Conservation (phyloP, 2,797 vertebrate species). For the Chaetophractus vellerosus region DNA sequence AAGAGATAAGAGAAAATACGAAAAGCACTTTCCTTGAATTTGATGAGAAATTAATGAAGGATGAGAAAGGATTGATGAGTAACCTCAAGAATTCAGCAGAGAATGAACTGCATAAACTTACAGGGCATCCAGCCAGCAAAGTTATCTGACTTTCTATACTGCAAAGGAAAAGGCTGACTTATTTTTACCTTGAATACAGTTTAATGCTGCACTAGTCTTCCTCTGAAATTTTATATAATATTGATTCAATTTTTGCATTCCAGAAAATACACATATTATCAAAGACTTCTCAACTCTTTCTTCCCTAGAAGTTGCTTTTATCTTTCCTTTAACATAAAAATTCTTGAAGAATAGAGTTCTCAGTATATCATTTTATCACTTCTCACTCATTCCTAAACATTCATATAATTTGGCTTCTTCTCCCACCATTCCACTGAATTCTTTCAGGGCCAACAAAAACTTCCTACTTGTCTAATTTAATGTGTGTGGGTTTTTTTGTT, state of each 20-base stretch:
- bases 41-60: neutral
- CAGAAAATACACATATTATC: neutral
- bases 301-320: neutral
- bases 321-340: neutral
- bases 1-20: neutral
- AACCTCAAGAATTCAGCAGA: neutral
- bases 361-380: neutral
- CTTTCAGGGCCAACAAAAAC: neutral
- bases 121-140: neutral
- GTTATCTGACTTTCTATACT: neutral
- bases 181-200: neutral
- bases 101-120: neutral
- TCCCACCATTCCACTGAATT: neutral
- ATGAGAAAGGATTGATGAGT: neutral
- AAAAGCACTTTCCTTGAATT: neutral
- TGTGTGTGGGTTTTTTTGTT: too few species aligned
- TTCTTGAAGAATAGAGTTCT: neutral
- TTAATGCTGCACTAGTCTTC: neutral
- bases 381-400: neutral
- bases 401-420: slow-evolving; percentile 10
- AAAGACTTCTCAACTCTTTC: neutral
- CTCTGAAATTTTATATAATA: neutral
- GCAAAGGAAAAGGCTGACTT: neutral
- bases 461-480: neutral
- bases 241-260: neutral